phyloP scores from a whole-genome alignment of 2,888 invertebrate genomes.

The Drosophila anceps region DNA sequence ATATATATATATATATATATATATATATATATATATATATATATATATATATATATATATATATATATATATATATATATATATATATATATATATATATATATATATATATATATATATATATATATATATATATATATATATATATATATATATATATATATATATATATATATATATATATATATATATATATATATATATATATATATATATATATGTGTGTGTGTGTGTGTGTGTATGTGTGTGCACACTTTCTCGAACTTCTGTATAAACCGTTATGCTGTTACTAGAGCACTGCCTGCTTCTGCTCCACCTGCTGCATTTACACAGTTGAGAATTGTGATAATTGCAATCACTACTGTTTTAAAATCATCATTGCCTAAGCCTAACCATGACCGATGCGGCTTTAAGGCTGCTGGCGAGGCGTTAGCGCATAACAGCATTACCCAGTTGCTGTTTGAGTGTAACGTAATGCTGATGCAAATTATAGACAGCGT shows the following conservation, averaged over 20 bases:
- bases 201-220: too few species aligned
- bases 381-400: slow-evolving; percentile 94
- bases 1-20: too few species aligned
- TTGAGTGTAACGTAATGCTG: slow-evolving; percentile 38
- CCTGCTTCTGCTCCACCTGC: neutral
- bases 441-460: slow-evolving; percentile 50
- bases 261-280: neutral
- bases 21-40: too few species aligned
- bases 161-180: too few species aligned
- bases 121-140: too few species aligned
- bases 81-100: too few species aligned
- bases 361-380: slow-evolving; percentile 93
- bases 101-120: too few species aligned
- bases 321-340: slow-evolving; percentile 17
- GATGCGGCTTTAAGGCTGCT: slow-evolving; percentile 85
- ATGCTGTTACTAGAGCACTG: slow-evolving; percentile 2
- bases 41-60: too few species aligned
- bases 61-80: too few species aligned
- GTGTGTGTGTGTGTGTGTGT: neutral
- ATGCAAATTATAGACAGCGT: slow-evolving; percentile 57
- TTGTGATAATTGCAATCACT: slow-evolving; percentile 21
- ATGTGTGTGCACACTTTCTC: neutral
- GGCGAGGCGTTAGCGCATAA: slow-evolving; percentile 38
- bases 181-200: too few species aligned
- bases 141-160: too few species aligned